phyloP scores from a whole-genome alignment of 2,888 invertebrate genomes.

The Rotaria magnacalcarata region DNA sequence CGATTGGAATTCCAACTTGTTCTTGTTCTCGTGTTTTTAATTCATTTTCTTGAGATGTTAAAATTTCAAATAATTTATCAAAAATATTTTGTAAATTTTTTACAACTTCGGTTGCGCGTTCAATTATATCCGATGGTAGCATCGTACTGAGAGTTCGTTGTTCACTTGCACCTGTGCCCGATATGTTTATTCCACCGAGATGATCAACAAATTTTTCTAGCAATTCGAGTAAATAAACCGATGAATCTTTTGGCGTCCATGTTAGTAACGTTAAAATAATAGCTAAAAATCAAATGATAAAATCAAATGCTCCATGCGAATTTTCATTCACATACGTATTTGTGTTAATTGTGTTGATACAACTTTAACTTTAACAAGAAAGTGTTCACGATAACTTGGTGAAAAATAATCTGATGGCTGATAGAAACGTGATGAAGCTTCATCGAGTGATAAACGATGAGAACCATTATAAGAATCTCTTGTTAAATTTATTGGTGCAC shows the following conservation, averaged over 20 bases:
- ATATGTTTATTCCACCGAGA: slow-evolving; percentile 80
- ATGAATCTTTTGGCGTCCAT: slow-evolving; percentile 74
- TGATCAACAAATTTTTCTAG: slow-evolving; percentile 71
- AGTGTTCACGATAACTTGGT: slow-evolving; percentile 32
- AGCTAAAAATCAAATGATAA: slow-evolving; percentile 61
- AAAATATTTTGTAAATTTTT: slow-evolving; percentile 83
- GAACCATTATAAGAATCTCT: slow-evolving; percentile 23
- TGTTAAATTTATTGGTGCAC: slow-evolving; percentile 18
- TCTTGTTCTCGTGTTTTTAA: slow-evolving; percentile 3
- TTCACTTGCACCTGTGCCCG: slow-evolving; percentile 64
- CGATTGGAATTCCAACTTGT: slow-evolving; percentile 18
- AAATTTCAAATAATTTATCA: slow-evolving; percentile 84
- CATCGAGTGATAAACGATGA: slow-evolving; percentile 25
- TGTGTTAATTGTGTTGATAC: slow-evolving; percentile 88
- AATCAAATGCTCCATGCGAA: neutral
- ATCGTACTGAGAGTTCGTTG: slow-evolving; percentile 15
- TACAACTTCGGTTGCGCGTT: slow-evolving; percentile 43
- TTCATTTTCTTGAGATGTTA: slow-evolving; percentile 64
- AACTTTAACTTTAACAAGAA: slow-evolving; percentile 44
- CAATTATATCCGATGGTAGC: slow-evolving; percentile 39
- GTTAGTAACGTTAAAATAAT: slow-evolving; percentile 80
- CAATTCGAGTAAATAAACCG: slow-evolving; percentile 79
- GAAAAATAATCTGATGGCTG: slow-evolving; percentile 36
- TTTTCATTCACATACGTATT: slow-evolving; percentile 67
- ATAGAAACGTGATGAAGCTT: slow-evolving; percentile 34